Evolutionary conservation across 2,888 invertebrate species (phyloP), one percentile per base, ranked within the genome.

Genomic region (Trypoxylon attenuatum): DNA sequence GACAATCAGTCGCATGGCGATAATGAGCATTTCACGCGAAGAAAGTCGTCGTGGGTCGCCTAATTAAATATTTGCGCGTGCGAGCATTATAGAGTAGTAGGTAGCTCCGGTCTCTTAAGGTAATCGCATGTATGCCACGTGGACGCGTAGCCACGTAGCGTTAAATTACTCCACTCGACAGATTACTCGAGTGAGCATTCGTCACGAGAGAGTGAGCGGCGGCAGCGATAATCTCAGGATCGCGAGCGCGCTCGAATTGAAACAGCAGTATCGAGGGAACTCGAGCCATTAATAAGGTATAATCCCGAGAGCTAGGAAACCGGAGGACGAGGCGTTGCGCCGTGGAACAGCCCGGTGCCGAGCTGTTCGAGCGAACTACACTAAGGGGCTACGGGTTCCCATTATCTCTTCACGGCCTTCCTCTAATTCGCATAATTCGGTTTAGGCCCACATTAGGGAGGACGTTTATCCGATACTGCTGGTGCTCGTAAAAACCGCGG

Each of bases 361-460:
- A n/a, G 54, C 39, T 66, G 64, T 59, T 45, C 61, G 25, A 33
- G 27, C n/a, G n/a, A n/a, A n/a, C n/a, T n/a, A n/a, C n/a, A n/a
- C n/a, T n/a, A n/a, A n/a, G n/a, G n/a, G n/a, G n/a, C n/a, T n/a
- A n/a, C n/a, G n/a, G 39, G 49, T 29, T 18, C 13, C 53, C 41
- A 61, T 69, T 65, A 77, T 71, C 67, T 50, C 53, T 50, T 53
- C 70, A 46, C 53, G 50, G 43, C 41, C 45, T 55, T 29, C 45
- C 60, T 61, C 64, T 60, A 66, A 77, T 71, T 76, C 66, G 69
- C 69, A 69, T 76, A 77, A 73, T 77, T 77, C 56, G 71, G 59
- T 67, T 77, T 73, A 69, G 76, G 60, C 62, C 64, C 67, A 69
- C 66, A 64, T 77, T 69, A 68, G 65, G 54, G 10, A 45, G 53